A percentile compares a stretch with the other conserved stretches of the same genome.
Evolutionary conservation across 2,113 vertebrate species (phyloP).

Genomic region (Nanorana parkeri): DNA sequence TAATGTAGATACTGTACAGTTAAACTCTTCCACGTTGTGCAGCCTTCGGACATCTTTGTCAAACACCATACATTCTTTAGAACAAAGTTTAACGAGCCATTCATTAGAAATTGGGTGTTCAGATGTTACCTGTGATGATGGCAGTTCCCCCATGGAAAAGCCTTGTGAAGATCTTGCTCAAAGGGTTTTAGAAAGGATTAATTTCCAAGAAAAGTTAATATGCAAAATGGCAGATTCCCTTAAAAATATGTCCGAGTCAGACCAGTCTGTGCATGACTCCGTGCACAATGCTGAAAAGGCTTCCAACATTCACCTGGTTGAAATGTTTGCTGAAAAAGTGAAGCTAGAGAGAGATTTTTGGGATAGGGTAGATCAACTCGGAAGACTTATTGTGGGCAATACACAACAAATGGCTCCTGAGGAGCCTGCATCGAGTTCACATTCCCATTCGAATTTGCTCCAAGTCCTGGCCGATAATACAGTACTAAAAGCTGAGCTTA

Average conservation of each 20-base stretch:
- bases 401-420: constrained; percentile 53
- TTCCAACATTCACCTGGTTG: constrained; percentile 71
- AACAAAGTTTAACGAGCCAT: constrained; percentile 58
- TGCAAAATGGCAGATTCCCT: constrained; percentile 87
- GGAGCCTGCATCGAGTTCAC: constrained; percentile 55
- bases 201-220: constrained; percentile 86
- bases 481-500: constrained; percentile 84
- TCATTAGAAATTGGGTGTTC: constrained; percentile 53
- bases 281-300: constrained; percentile 72
- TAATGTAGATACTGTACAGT: constrained; percentile 67
- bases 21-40: constrained; percentile 72
- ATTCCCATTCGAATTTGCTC: constrained; percentile 66
- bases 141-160: neutral
- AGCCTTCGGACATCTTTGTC: constrained; percentile 78
- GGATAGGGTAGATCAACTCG: constrained; percentile 81
- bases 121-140: constrained; percentile 46
- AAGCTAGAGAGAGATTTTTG: constrained; percentile 86
- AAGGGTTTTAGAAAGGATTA: constrained; percentile 82
- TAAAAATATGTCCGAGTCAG: constrained; percentile 77
- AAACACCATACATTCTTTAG: constrained; percentile 76
- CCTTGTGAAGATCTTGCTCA: constrained; percentile 63
- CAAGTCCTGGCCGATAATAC: constrained; percentile 66
- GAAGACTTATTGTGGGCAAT: constrained; percentile 63
- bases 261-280: constrained; percentile 76
- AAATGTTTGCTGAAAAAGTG: constrained; percentile 84